Evolutionary conservation across 2,113 vertebrate genomes (phyloP).

Genomic region (Tragulus kanchil): DNA sequence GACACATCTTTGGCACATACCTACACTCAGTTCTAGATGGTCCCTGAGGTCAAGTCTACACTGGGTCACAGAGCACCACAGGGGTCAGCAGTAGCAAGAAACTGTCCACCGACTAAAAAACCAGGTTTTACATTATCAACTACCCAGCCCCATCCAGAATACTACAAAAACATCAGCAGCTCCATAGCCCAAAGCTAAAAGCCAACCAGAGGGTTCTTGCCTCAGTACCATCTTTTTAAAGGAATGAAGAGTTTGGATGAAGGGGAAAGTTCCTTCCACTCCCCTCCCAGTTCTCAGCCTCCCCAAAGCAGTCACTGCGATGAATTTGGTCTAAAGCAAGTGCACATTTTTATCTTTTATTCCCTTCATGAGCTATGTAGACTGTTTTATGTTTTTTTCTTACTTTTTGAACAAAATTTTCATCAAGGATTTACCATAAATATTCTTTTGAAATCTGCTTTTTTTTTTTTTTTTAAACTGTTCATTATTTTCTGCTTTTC

Average conservation of each 20-base stretch:
- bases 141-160: background rate
- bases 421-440: background rate
- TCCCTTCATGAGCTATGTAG: background rate
- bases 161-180: background rate
- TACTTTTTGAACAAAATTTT: background rate
- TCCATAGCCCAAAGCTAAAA: too few relatives aligned
- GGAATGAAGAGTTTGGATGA: background rate
- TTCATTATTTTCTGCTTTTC: background rate
- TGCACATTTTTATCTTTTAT: background rate
- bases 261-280: background rate
- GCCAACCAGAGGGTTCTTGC: background rate
- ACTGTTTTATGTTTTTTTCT: background rate
- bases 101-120: background rate
- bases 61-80: background rate
- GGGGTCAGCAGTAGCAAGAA: background rate
- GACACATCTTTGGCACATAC: background rate
- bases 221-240: background rate
- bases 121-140: background rate
- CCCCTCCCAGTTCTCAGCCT: background rate
- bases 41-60: background rate
- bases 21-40: background rate
- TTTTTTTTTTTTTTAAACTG: background rate
- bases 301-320: background rate
- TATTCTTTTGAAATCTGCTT: background rate
- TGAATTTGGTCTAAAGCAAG: background rate